Percentiles rank a stretch among this genome's conserved stretches.
phyloP scores from a whole-genome alignment of 2,888 invertebrate genomes.

The Parasteatoda lunata region DNA sequence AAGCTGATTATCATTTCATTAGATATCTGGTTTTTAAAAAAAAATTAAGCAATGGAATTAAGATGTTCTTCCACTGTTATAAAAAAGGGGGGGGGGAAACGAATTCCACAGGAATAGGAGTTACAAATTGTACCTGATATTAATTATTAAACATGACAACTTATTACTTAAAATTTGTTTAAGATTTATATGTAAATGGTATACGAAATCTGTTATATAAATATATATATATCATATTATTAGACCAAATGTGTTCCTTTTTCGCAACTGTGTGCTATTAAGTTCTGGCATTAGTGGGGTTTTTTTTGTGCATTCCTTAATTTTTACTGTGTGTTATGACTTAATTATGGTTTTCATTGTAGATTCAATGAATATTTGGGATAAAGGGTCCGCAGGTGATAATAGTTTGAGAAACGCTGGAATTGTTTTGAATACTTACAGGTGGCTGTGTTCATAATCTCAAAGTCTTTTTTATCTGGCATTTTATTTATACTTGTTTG shows the following conservation, averaged over 20 bases:
- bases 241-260: not conserved
- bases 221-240: not conserved
- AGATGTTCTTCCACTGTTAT: too few relatives aligned
- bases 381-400: slow-evolving; percentile 4
- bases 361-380: not conserved
- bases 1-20: too few relatives aligned
- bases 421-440: slow-evolving; percentile 44
- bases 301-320: not conserved
- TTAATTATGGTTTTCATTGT: not conserved
- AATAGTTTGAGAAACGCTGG: slow-evolving; percentile 2
- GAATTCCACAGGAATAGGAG: too few relatives aligned
- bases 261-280: not conserved
- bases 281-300: slow-evolving; percentile 3
- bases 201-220: not conserved
- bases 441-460: slow-evolving; percentile 63
- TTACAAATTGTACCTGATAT: slow-evolving; percentile 3
- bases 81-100: too few relatives aligned
- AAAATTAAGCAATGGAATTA: too few relatives aligned
- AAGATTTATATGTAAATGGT: not conserved
- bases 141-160: not conserved
- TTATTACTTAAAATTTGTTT: not conserved
- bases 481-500: slow-evolving; percentile 41
- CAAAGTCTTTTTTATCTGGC: slow-evolving; percentile 55
- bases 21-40: too few relatives aligned
- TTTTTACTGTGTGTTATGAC: not conserved